Conservation (phyloP, 2,888 invertebrate genomes). For the Epicampocera succincta region DNA sequence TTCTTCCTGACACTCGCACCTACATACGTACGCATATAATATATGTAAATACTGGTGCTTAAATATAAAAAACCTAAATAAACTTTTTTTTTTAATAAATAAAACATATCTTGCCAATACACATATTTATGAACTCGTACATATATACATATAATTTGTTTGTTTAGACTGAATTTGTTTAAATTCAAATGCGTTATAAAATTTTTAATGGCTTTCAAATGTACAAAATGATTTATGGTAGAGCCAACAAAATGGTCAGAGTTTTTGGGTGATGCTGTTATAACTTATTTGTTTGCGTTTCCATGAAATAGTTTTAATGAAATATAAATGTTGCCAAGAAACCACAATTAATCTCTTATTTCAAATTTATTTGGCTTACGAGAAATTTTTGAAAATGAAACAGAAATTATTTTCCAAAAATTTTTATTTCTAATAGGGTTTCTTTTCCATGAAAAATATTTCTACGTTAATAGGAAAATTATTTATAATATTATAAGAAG, state of each 20-base stretch:
- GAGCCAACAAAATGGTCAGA: slow-evolving; percentile 10
- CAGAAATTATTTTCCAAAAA: too few species aligned
- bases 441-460: too few species aligned
- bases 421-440: too few species aligned
- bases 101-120: neutral
- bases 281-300: neutral
- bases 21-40: too few species aligned
- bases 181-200: slow-evolving; percentile 25
- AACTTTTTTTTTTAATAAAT: neutral
- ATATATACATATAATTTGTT: neutral
- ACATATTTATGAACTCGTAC: too few species aligned
- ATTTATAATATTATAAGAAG: too few species aligned
- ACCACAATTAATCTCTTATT: too few species aligned
- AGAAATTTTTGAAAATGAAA: too few species aligned
- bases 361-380: too few species aligned
- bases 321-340: neutral
- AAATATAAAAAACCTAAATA: neutral
- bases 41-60: slow-evolving; percentile 5
- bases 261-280: neutral
- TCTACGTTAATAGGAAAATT: too few species aligned
- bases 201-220: slow-evolving; percentile 16
- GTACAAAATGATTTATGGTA: slow-evolving; percentile 20
- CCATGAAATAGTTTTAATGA: neutral
- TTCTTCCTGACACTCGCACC: neutral
- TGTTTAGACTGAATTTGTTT: slow-evolving; percentile 14